phyloP scores from a whole-genome alignment of 2,888 invertebrate genomes.

The Epiblema foenella region DNA sequence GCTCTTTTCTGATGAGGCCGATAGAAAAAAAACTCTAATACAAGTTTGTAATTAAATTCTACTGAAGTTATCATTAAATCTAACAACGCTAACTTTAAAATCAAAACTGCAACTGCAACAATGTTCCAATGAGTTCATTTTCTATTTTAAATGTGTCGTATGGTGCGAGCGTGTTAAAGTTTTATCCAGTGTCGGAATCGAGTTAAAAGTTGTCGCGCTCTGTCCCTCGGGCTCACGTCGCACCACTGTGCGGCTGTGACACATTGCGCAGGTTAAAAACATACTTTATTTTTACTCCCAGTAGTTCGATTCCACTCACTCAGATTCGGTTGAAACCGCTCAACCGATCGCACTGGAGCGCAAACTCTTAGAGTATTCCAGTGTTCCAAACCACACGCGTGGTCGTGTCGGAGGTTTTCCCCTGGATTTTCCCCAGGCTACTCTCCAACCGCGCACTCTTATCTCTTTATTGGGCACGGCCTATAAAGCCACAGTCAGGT shows the following conservation, averaged over 20 bases:
- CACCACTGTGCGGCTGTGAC: conserved; percentile 9
- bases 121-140: conserved; percentile 30
- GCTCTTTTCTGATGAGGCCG: neutral
- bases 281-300: too few species aligned
- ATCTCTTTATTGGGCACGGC: too few species aligned
- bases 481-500: too few species aligned
- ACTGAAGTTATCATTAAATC: neutral
- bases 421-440: too few species aligned
- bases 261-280: neutral
- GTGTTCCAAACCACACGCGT: too few species aligned
- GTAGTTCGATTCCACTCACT: too few species aligned
- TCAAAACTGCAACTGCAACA: conserved; percentile 19
- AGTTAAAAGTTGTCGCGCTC: conserved; percentile 24
- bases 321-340: too few species aligned
- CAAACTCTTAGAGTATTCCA: too few species aligned
- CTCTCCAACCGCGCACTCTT: too few species aligned
- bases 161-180: conserved; percentile 22
- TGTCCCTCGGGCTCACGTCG: conserved; percentile 10
- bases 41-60: neutral
- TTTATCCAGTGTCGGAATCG: conserved; percentile 23
- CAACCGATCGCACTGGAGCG: too few species aligned
- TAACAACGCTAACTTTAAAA: conserved; percentile 20
- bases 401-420: too few species aligned
- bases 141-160: conserved; percentile 31
- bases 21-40: neutral